Conservation (phyloP, 2,113 vertebrate species). For the Desmodus rotundus region DNA sequence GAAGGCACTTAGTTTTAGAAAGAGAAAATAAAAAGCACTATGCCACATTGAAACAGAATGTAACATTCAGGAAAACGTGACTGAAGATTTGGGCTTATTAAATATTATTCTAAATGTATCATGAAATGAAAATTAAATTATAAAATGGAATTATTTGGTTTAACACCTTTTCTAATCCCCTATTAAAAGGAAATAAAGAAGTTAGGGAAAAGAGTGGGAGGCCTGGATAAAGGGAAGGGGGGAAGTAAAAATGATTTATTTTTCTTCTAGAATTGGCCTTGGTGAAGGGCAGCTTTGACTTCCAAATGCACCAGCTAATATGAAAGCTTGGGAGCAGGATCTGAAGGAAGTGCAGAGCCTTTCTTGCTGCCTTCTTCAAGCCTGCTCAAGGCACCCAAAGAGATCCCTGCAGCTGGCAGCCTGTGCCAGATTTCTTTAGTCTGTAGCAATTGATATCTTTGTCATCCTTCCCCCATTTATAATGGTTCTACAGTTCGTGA, state of each 20-base stretch:
- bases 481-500: neutral
- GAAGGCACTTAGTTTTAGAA: constrained; percentile 10
- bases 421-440: neutral
- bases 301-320: neutral
- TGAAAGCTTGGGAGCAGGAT: neutral
- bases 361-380: neutral
- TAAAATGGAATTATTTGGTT: constrained; percentile 42
- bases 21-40: constrained; percentile 30
- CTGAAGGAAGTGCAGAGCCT: neutral
- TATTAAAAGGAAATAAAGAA: constrained; percentile 23
- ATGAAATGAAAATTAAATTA: constrained; percentile 66
- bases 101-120: constrained; percentile 39
- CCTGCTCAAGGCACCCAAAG: neutral
- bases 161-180: constrained; percentile 22
- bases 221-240: too few species aligned
- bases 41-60: neutral
- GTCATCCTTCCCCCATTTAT: neutral
- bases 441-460: neutral
- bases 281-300: neutral
- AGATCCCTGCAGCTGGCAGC: neutral
- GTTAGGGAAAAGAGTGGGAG: neutral
- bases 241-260: neutral
- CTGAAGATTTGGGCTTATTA: constrained; percentile 50
- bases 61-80: constrained; percentile 44
- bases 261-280: neutral